phyloP scores from a whole-genome alignment of 2,113 vertebrate genomes.

The Ailuropoda melanoleuca region DNA sequence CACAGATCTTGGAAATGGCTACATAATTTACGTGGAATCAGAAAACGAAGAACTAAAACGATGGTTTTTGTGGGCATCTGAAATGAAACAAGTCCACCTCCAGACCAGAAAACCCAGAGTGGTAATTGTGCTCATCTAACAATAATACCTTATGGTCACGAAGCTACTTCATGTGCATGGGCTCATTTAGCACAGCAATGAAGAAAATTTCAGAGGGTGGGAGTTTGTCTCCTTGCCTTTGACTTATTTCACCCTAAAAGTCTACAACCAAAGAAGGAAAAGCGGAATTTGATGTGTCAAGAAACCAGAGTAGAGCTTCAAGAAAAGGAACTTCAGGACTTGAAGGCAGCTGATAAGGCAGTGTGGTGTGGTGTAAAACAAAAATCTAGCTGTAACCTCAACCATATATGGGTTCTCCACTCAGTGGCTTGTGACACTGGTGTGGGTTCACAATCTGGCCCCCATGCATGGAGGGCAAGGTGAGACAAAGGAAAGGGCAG shows the following conservation, averaged over 20 bases:
- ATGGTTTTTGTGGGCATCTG: neutral
- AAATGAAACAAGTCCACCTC: constrained; percentile 30
- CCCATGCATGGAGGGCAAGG: neutral
- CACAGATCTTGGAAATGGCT: constrained; percentile 12
- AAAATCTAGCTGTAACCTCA: neutral
- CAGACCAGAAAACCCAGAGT: neutral
- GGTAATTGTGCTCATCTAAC: neutral
- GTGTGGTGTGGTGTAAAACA: neutral
- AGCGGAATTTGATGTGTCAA: neutral
- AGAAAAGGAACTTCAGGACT: neutral
- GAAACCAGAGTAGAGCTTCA: neutral
- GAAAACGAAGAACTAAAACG: constrained; percentile 54
- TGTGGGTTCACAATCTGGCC: neutral
- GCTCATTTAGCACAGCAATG: neutral
- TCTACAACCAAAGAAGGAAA: constrained; percentile 6
- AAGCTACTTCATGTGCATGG: neutral
- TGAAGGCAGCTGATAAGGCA: neutral
- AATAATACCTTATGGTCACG: neutral
- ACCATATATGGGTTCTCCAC: neutral
- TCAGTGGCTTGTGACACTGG: neutral
- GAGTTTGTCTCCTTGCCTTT: neutral
- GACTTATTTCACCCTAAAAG: neutral
- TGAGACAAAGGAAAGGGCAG: neutral
- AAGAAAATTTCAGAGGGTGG: neutral
- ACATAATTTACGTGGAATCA: constrained; percentile 20